Base-by-base conservation (phyloP, 2,797 vertebrate genomes). In the Lepilemur septentrionalis region DNA sequence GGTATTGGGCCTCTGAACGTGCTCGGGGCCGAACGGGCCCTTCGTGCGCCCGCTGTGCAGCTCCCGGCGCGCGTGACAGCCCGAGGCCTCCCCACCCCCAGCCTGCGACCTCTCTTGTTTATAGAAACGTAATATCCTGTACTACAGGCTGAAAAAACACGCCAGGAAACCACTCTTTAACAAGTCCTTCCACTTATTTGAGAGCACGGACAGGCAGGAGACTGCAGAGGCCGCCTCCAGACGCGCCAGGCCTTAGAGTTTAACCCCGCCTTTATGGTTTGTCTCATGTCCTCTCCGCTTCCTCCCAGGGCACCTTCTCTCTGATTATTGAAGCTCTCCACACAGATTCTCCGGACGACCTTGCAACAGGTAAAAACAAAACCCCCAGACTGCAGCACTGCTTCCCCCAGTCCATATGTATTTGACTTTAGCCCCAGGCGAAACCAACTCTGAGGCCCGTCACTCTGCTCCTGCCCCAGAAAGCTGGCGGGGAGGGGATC, bases 311-410 rank as follows among this genome's bases (percentile, higher is more conserved):
- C 81, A 99, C 99, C 59, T 99, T 99, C 98, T 99, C 99, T 30
- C 99, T 99, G 97, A 99, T 99, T 98, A 99, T 99, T 92, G 99
- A 99, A 97, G 99, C 99, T 55, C 98, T 99, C 89, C 99, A 99
- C 97, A 99, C 99, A 0, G 99, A 99, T 94, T 99, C 99, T 72
- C 98, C 99, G 8, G 99, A 99, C 2, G 99, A 99, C 97, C 99
- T 99, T 78, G 99, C 99, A 96, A 99, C 99, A 99, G 99, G 99
- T 99, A 99, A 98, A 98, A 17, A 3, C 8, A 23, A 65, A 2
- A 0, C 28, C 18, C 25, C 8, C 0, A 28, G 18, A 14, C 35
- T 30, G 22, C 7, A 4, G 2, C 38, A 10, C 59, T 3, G 73
- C 61, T 50, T 32, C 43, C 72, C 85, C 83, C 23, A 4, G 48